Evolutionary conservation across 2,888 invertebrate species (phyloP).

Genomic region (Drosophila rellima): DNA sequence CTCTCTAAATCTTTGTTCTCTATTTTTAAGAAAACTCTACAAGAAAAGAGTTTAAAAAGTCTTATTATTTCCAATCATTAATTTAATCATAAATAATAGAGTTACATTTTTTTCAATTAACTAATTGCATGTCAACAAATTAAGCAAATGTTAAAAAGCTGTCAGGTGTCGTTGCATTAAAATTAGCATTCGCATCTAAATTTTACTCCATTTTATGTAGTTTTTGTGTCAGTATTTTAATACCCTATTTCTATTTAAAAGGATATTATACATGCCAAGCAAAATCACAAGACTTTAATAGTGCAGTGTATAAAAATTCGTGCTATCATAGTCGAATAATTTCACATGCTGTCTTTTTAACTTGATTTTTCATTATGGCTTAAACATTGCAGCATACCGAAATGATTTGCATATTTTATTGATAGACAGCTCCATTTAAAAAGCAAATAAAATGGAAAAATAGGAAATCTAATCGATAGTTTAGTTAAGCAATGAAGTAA

Average conservation of each 20-base stretch:
- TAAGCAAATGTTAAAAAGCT: background rate
- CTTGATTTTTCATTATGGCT: background rate
- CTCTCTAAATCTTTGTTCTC: too few species aligned
- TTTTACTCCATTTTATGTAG: constrained; percentile 13
- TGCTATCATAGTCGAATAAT: background rate
- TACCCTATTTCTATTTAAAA: background rate
- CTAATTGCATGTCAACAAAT: constrained; percentile 5
- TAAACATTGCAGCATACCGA: constrained; percentile 16
- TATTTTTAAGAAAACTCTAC: too few species aligned
- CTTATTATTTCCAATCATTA: too few species aligned
- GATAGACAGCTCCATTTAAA: constrained; percentile 23
- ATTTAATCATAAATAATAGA: too few species aligned
- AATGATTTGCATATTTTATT: constrained; percentile 56
- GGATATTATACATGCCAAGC: background rate
- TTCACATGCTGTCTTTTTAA: background rate
- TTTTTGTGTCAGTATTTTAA: background rate
- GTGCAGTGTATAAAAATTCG: background rate
- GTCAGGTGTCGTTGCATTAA: background rate
- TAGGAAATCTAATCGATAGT: constrained; percentile 48
- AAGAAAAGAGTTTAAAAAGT: too few species aligned
- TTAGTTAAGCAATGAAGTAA: background rate
- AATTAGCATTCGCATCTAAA: constrained; percentile 13
- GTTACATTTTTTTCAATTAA: background rate
- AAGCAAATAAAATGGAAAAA: constrained; percentile 23
- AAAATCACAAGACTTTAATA: background rate